Percentiles rank a stretch among this genome's conserved stretches.
Conservation (phyloP, 2,797 vertebrate genomes). For the Pseudochirops cupreus region DNA sequence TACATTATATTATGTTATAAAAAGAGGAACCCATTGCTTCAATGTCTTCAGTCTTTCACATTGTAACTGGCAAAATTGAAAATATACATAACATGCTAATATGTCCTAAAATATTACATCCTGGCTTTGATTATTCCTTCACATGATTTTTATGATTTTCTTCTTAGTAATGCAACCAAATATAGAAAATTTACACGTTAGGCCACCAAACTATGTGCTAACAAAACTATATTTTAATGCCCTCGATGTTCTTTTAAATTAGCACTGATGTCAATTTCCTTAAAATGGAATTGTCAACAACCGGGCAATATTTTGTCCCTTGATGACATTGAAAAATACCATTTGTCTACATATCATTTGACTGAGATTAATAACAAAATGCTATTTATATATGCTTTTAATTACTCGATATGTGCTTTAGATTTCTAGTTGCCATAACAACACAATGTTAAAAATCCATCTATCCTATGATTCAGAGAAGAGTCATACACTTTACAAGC, state of each 20-base stretch:
- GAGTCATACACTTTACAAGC: conserved; percentile 12
- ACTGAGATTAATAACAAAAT: conserved; percentile 34
- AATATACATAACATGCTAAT: conserved; percentile 7
- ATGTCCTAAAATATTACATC: not conserved
- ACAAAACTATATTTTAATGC: conserved; percentile 25
- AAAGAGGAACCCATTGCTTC: not conserved
- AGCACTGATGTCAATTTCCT: conserved; percentile 41
- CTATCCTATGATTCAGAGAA: conserved; percentile 9
- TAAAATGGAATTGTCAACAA: conserved; percentile 5
- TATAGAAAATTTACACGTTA: not conserved
- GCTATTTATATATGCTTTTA: conserved; percentile 37
- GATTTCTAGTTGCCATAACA: conserved; percentile 39
- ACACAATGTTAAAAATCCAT: conserved; percentile 38
- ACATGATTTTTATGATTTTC: not conserved
- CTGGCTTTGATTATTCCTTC: not conserved
- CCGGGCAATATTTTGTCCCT: not conserved
- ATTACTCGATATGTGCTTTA: conserved; percentile 33
- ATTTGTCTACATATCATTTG: conserved; percentile 31
- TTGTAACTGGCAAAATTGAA: not conserved
- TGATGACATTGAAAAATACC: not conserved
- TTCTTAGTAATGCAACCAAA: conserved; percentile 35
- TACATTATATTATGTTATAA: not conserved
- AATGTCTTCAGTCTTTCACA: conserved; percentile 6
- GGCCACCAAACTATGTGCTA: conserved; percentile 1
- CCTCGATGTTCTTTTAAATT: conserved; percentile 27